These are phyloP conservation scores for Perdix hodgsoniae DNA, from an alignment of 2,797 vertebrate genomes.

Conservation along the genomic window DNA sequence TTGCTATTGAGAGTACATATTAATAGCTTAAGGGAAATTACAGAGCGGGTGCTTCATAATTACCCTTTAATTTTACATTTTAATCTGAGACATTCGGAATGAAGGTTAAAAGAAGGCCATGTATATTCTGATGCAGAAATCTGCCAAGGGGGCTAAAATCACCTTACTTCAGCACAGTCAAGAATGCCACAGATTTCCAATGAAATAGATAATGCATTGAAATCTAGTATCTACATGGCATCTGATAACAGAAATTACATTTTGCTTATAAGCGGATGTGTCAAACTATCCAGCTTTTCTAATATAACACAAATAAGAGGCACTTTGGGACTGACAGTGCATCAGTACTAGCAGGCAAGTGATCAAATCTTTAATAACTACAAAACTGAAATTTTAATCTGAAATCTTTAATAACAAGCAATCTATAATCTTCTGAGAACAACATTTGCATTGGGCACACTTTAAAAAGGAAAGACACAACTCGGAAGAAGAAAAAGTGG, in stretches of 20 bases:
- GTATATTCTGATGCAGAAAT: background rate
- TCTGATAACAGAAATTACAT: slow-evolving; percentile 54
- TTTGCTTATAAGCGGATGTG: slow-evolving; percentile 28
- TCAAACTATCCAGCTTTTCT: slow-evolving; percentile 45
- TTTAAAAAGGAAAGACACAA: background rate
- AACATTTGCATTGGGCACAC: background rate
- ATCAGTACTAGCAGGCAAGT: background rate
- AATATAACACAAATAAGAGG: slow-evolving; percentile 23
- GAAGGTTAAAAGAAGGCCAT: slow-evolving; percentile 32
- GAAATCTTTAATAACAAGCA: slow-evolving; percentile 71
- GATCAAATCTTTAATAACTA: slow-evolving; percentile 67
- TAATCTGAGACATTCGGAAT: background rate
- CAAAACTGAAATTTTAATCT: slow-evolving; percentile 54
- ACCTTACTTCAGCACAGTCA: background rate
- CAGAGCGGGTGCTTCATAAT: slow-evolving; percentile 1
- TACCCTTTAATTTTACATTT: slow-evolving; percentile 16
- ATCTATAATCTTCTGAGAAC: slow-evolving; percentile 43
- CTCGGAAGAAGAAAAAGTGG: background rate
- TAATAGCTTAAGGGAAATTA: slow-evolving; percentile 24
- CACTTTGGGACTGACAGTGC: background rate
- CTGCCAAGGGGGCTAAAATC: background rate
- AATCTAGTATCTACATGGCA: background rate
- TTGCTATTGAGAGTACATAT: background rate
- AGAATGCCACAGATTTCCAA: background rate
- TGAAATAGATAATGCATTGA: background rate